Evolutionary conservation across 1,140 invertebrate species (phyloP), one percentile per base, ranked within the genome.

Genomic region (Adelges cooleyi): DNA sequence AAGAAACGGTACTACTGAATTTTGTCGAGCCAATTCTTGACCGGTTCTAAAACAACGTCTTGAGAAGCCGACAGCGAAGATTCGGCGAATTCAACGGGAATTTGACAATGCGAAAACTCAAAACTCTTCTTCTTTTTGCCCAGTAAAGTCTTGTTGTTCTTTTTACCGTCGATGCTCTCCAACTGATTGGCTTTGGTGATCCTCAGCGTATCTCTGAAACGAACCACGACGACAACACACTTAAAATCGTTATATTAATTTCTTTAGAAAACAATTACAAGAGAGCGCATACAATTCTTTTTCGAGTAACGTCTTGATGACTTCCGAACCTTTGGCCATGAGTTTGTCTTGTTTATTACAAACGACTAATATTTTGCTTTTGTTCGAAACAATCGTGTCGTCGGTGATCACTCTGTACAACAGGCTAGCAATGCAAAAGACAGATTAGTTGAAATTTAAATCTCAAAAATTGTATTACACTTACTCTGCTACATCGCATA

Each of bases 401-500:
- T 95, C 91, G 18, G 83, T 80, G 27, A 96, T 73, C 40, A 94
- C 77, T 20, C 81, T 86, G 73, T 94, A 95, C 11, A 95, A 75
- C 69, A 84, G 84, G 69, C 85, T 87, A 71, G n/a, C n/a, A n/a
- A n/a, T n/a, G n/a, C 23, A 78, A 76, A 67, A 69, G 18, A 44
- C 50, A 36, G 5, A 2, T n/a, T 20, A 22, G 6, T 27, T 53
- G 6, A 27, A n/a, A 27, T 11, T 10, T 18, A 13, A 2, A 46
- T 25, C 20, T 33, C 10, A 54, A 54, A 18, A 23, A 3, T 10
- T 38, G 8, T n/a, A 46, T 22, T 17, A 56, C 66, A 53, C 83
- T 83, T 81, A 94, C 85, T 95, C 92, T n/a, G 92, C 90, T 54
- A 87, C 88, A 83, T 97, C 92, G 71, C 86, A 82, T n/a, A 94